A percentile compares a stretch with the other conserved stretches of the same genome.
Conservation (phyloP, 2,888 invertebrate species). For the Agonopterix arenella region DNA sequence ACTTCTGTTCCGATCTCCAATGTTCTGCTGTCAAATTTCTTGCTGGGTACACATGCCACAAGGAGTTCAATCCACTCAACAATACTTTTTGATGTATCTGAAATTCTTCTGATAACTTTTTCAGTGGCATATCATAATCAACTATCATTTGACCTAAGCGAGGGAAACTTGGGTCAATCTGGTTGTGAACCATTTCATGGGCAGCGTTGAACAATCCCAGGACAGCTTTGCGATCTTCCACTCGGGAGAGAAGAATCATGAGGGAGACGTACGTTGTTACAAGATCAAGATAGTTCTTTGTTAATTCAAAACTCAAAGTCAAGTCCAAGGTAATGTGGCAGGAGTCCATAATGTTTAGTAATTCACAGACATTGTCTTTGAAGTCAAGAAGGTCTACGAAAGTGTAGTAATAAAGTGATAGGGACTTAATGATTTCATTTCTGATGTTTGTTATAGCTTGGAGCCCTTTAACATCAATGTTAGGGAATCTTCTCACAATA, state of each 20-base stretch:
- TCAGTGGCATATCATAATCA: slow-evolving; percentile 97
- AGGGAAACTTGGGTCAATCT: slow-evolving; percentile 94
- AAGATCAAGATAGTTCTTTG: slow-evolving; percentile 96
- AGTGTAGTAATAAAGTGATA: slow-evolving; percentile 98
- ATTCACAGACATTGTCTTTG: slow-evolving; percentile 94
- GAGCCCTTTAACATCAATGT: slow-evolving; percentile 94
- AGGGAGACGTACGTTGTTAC: slow-evolving; percentile 95
- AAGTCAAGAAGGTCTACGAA: slow-evolving; percentile 99
- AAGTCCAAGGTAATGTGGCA: slow-evolving; percentile 97
- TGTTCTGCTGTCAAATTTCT: slow-evolving; percentile 95
- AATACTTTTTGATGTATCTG: slow-evolving; percentile 94
- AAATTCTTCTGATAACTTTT: slow-evolving; percentile 97
- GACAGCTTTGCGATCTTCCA: slow-evolving; percentile 98
- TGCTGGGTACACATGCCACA: slow-evolving; percentile 91
- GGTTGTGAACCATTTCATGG: slow-evolving; percentile 95
- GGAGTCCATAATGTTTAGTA: slow-evolving; percentile 96
- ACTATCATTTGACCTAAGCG: slow-evolving; percentile 97
- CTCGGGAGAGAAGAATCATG: slow-evolving; percentile 98
- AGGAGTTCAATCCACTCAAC: slow-evolving; percentile 89
- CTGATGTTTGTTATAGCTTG: slow-evolving; percentile 91
- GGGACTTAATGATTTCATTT: slow-evolving; percentile 96
- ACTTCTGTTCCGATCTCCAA: slow-evolving; percentile 94
- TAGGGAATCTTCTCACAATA: slow-evolving; percentile 96
- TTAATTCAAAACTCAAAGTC: slow-evolving; percentile 96
- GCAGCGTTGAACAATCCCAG: slow-evolving; percentile 98